Evolutionary conservation across 2,113 vertebrate species (phyloP).

Genomic region (Calidris pygmaea): DNA sequence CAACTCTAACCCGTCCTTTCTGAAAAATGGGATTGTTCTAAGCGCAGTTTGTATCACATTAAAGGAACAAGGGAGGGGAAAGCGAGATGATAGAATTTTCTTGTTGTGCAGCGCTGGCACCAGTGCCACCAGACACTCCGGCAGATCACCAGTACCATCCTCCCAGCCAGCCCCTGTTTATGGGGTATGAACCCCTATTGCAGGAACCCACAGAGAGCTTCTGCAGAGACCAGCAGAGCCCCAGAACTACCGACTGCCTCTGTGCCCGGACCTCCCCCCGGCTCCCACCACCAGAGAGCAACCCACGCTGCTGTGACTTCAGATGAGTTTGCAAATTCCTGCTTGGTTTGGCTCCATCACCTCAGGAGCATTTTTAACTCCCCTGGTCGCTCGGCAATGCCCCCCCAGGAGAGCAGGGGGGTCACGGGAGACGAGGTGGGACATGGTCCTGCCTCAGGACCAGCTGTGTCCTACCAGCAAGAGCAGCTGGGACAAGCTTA

Average conservation of each 20-base stretch:
- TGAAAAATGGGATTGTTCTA: rapidly evolving
- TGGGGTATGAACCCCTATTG: not conserved
- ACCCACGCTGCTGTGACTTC: rapidly evolving
- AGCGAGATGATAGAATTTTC: not conserved
- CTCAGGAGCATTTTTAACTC: not conserved
- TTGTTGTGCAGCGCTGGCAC: not conserved
- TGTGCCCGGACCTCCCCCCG: not conserved
- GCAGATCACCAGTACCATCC: not conserved
- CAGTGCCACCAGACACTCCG: not conserved
- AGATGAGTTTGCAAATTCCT: rapidly evolving
- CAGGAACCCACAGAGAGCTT: not conserved
- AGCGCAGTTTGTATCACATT: not conserved
- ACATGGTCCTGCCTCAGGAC: not conserved
- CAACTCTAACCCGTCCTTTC: not conserved
- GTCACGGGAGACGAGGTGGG: not conserved
- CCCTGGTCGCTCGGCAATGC: rapidly evolving
- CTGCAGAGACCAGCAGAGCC: not conserved
- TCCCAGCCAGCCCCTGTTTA: not conserved
- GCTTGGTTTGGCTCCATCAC: not conserved
- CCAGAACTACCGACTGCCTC: not conserved
- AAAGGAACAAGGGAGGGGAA: not conserved
- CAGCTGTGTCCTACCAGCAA: not conserved
- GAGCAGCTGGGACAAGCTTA: not conserved
- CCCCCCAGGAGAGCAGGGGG: not conserved
- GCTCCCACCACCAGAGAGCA: not conserved